These are phyloP conservation scores for Scolopax bukidnonensis DNA, from an alignment of 2,797 vertebrate genomes.

Conservation along the genomic window DNA sequence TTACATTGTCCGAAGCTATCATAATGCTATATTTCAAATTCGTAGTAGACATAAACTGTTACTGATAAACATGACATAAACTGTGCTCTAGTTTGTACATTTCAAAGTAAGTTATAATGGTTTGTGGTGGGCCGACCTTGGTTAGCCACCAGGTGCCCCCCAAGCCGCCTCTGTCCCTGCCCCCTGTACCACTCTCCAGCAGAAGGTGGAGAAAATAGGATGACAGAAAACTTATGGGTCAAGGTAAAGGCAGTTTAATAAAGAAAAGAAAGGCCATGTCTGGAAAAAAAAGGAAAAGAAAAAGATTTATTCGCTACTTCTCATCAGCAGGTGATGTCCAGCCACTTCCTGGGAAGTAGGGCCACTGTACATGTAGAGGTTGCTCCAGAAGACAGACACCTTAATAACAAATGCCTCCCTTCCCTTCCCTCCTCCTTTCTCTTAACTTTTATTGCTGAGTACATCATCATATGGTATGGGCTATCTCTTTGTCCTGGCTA, in stretches of 20 bases:
- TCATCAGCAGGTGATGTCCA: background rate
- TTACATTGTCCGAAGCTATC: background rate
- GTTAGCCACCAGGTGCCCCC: background rate
- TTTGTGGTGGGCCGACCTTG: background rate
- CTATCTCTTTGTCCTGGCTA: background rate
- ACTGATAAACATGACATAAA: background rate
- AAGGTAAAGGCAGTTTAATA: background rate
- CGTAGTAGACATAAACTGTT: background rate
- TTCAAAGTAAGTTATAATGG: background rate
- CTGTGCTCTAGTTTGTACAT: background rate
- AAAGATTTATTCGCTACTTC: background rate
- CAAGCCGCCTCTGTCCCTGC: background rate
- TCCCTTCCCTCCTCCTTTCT: background rate
- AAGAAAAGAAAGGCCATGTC: background rate
- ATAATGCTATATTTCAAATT: background rate
- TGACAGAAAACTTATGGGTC: background rate
- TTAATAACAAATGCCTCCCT: background rate
- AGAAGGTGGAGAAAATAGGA: background rate
- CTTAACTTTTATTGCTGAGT: background rate
- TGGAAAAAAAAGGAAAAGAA: background rate
- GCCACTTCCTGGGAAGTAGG: background rate
- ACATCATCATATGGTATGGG: background rate
- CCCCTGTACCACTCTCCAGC: background rate
- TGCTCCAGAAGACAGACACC: background rate
- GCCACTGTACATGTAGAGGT: background rate